These are phyloP conservation scores for Hexactinellida sp. DNA, from an alignment of 37 sponge, comb jelly and placozoan genomes.

Conservation along the genomic window DNA sequence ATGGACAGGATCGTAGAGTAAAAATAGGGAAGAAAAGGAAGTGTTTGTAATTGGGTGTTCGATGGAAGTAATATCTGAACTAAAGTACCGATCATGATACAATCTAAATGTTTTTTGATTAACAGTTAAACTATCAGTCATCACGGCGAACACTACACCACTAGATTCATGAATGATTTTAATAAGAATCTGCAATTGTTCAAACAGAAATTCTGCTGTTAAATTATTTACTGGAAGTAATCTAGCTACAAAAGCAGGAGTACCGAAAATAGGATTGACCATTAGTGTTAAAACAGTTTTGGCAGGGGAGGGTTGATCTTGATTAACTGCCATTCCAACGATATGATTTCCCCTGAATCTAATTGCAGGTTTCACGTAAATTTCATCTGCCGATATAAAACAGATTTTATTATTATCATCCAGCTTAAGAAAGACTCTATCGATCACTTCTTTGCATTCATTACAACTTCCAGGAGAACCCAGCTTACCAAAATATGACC, in stretches of 20 bases:
- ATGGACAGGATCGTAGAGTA: background rate
- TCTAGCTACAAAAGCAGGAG: background rate
- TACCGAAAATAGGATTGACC: background rate
- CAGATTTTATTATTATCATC: background rate
- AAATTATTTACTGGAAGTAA: background rate
- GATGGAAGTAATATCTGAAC: background rate
- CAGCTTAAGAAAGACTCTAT: background rate
- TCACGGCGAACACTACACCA: background rate
- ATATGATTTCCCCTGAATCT: background rate
- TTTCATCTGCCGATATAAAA: background rate
- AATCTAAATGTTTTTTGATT: background rate
- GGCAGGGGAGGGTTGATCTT: background rate
- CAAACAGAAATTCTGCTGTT: background rate
- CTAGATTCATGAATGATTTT: background rate
- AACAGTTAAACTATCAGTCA: background rate
- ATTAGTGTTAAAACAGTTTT: background rate
- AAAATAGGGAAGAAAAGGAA: background rate
- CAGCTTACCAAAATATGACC: background rate
- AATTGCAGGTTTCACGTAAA: background rate
- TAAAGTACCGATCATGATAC: background rate
- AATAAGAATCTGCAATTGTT: background rate
- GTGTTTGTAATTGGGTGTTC: background rate
- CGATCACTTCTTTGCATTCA: background rate
- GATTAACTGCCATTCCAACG: background rate
- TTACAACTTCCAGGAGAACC: background rate